These are phyloP conservation scores for Bergia puertoricense DNA, from an alignment of 92 coral and sea anemone species.

Conservation along the genomic window DNA sequence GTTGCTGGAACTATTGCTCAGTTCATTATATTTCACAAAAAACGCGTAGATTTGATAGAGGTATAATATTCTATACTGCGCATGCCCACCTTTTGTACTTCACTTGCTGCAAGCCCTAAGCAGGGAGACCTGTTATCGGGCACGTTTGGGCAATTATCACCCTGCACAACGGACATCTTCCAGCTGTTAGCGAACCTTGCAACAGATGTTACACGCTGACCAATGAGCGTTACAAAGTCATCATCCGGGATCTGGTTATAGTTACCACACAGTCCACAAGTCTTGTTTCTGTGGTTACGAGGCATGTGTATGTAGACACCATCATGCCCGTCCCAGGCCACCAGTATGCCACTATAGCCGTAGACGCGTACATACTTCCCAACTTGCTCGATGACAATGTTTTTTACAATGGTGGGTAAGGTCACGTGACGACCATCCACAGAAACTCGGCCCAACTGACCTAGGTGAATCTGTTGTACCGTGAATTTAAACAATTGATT, in stretches of 20 bases:
- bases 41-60: background rate
- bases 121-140: slow-evolving; percentile 44
- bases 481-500: background rate
- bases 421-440: slow-evolving; percentile 73
- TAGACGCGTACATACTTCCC: slow-evolving; percentile 73
- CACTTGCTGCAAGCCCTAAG: background rate
- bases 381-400: slow-evolving; percentile 75
- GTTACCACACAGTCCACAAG: slow-evolving; percentile 96
- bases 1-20: background rate
- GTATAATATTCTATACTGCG: background rate
- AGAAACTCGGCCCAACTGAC: slow-evolving; percentile 53
- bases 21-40: background rate
- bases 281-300: slow-evolving; percentile 74
- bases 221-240: slow-evolving; percentile 72
- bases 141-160: slow-evolving; percentile 67
- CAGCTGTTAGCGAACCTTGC: slow-evolving; percentile 88
- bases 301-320: slow-evolving; percentile 76
- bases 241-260: slow-evolving; percentile 78
- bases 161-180: slow-evolving; percentile 75
- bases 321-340: slow-evolving; percentile 86
- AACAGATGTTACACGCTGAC: slow-evolving; percentile 74
- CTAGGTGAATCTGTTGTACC: slow-evolving; percentile 62
- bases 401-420: slow-evolving; percentile 75
- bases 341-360: slow-evolving; percentile 83
- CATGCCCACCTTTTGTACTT: slow-evolving; percentile 12